Percentiles rank a stretch among this genome's conserved stretches.
Evolutionary conservation across 2,113 vertebrate species (phyloP).

Genomic region (Melanerpes formicivorus): DNA sequence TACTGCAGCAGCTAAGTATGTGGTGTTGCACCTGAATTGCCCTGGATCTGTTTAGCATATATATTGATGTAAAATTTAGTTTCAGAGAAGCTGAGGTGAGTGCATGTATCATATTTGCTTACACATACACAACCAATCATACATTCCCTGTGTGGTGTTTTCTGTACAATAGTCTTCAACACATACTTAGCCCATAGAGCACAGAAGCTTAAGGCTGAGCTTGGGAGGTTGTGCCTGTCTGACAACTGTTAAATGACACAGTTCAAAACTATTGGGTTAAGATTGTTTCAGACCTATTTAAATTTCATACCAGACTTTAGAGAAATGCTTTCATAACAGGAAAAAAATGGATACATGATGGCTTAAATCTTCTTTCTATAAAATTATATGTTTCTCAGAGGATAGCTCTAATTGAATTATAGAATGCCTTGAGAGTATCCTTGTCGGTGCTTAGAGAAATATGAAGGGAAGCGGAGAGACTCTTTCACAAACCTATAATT

Average conservation of each 20-base stretch:
- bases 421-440: conserved; percentile 77
- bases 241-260: not conserved
- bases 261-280: conserved; percentile 50
- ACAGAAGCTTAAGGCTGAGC: not conserved
- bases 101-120: accelerated
- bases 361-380: conserved; percentile 74
- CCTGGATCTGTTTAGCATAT: not conserved
- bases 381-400: conserved; percentile 80
- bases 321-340: conserved; percentile 75
- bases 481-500: conserved; percentile 75
- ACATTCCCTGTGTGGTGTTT: not conserved
- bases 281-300: conserved; percentile 65
- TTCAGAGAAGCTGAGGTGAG: not conserved
- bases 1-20: not conserved
- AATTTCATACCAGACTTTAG: conserved; percentile 70
- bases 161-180: not conserved
- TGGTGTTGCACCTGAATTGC: not conserved
- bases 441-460: conserved; percentile 70
- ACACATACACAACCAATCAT: accelerated
- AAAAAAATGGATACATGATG: conserved; percentile 69
- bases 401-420: conserved; percentile 80
- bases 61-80: not conserved
- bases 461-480: conserved; percentile 57
- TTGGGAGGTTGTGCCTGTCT: not conserved
- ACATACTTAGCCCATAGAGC: accelerated